phyloP scores from a whole-genome alignment of 2,888 invertebrate species.

The Tetranychus piercei region DNA sequence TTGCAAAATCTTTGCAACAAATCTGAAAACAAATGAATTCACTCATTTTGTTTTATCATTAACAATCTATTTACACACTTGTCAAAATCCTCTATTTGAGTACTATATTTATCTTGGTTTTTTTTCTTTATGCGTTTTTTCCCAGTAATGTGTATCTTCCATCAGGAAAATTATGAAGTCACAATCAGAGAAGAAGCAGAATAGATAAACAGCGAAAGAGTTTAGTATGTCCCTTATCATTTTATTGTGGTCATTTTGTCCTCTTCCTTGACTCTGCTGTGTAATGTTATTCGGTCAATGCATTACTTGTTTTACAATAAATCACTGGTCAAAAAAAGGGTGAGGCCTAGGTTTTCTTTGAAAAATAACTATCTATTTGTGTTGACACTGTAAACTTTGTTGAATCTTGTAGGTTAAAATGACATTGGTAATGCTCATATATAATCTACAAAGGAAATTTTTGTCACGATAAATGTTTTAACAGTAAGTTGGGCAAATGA shows the following conservation, averaged over 20 bases:
- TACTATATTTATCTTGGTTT: neutral
- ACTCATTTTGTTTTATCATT: neutral
- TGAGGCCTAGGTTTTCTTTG: neutral
- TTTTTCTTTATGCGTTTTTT: neutral
- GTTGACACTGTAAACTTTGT: neutral
- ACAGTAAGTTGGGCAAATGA: too few relatives aligned
- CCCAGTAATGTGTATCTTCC: neutral
- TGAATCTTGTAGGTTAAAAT: too few relatives aligned
- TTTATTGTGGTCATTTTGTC: neutral
- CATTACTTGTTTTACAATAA: neutral
- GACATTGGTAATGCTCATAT: too few relatives aligned
- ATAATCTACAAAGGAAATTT: too few relatives aligned
- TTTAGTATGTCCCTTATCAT: neutral
- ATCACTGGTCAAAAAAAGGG: neutral
- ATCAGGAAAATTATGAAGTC: neutral
- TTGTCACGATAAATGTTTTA: too few relatives aligned
- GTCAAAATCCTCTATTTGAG: neutral
- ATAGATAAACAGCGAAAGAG: neutral
- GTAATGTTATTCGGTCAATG: neutral
- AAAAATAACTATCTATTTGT: neutral
- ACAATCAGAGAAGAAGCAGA: neutral
- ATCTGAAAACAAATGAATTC: neutral
- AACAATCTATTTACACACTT: conserved; percentile 1
- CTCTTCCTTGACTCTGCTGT: neutral
- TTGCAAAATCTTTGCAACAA: neutral